These are phyloP conservation scores for Amiota mariae DNA, from an alignment of 2,888 invertebrate species.

Conservation along the genomic window DNA sequence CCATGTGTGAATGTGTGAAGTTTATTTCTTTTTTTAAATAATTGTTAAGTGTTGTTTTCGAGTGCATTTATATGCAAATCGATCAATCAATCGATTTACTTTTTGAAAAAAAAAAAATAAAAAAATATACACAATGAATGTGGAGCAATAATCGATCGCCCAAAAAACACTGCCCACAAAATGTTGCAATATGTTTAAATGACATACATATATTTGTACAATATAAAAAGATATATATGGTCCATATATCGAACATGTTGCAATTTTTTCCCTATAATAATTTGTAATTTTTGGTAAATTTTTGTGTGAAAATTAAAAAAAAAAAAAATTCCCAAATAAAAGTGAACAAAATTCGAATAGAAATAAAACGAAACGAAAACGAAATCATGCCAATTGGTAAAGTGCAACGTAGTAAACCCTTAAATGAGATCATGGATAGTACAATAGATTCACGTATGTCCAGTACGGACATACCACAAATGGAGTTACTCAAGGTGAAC, in stretches of 20 bases:
- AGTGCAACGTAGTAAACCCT: conserved; percentile 44
- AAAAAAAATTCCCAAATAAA: background rate
- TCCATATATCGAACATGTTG: conserved; percentile 36
- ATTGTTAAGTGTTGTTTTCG: background rate
- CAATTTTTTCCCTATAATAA: conserved; percentile 36
- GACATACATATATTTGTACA: background rate
- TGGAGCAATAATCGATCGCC: background rate
- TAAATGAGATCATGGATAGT: conserved; percentile 53
- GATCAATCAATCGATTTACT: background rate
- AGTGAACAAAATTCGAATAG: background rate
- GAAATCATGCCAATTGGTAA: conserved; percentile 65
- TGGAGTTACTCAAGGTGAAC: conserved; percentile 72
- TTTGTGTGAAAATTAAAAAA: conserved; percentile 30
- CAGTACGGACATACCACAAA: conserved; percentile 70
- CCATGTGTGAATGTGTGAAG: background rate
- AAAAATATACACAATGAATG: too few species aligned
- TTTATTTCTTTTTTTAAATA: background rate
- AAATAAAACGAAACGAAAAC: background rate
- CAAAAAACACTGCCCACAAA: background rate
- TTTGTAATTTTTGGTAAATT: conserved; percentile 32
- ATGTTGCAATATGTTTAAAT: background rate
- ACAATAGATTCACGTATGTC: conserved; percentile 69
- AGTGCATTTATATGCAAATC: conserved; percentile 19
- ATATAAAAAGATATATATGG: conserved; percentile 2
- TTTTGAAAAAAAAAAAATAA: background rate